Evolutionary conservation across 1,140 invertebrate species (phyloP).

Genomic region (Drosophila pseudoananassae): DNA sequence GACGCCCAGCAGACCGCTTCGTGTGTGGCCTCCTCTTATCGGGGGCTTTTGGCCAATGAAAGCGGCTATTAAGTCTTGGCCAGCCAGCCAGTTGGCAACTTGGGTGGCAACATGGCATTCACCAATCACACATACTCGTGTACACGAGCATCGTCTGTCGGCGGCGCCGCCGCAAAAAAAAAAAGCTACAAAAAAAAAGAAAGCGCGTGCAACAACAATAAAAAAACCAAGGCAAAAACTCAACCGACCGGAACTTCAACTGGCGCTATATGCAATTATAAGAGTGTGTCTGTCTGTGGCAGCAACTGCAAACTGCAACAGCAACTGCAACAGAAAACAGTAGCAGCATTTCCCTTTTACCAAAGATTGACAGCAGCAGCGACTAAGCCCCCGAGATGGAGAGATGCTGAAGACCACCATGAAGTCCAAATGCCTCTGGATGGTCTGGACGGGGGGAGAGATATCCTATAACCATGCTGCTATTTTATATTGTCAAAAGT

Average conservation of each 20-base stretch:
- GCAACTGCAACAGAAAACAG: conserved; percentile 43
- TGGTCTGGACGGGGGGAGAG: conserved; percentile 13
- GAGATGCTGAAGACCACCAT: conserved; percentile 57
- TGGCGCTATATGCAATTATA: conserved; percentile 82
- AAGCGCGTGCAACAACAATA: conserved; percentile 74
- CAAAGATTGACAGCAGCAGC: conserved; percentile 74
- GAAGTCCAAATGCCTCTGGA: conserved; percentile 31
- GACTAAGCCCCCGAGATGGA: conserved; percentile 37
- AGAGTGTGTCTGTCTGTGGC: conserved; percentile 17
- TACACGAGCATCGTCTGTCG: conserved; percentile 17
- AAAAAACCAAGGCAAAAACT: conserved; percentile 58
- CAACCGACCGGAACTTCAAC: conserved; percentile 79
- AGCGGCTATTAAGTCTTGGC: conserved; percentile 71
- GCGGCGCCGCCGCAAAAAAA: conserved; percentile 57
- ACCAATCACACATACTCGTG: conserved; percentile 69
- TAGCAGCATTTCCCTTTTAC: conserved; percentile 76
- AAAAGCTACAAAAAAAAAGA: conserved; percentile 53
- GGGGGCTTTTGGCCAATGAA: conserved; percentile 75
- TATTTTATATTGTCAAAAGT: conserved; percentile 56
- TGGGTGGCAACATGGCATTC: conserved; percentile 81
- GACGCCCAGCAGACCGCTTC: conserved; percentile 9
- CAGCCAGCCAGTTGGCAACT: conserved; percentile 71
- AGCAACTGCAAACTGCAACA: background rate
- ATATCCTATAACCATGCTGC: conserved; percentile 47
- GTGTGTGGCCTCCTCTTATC: conserved; percentile 67